Evolutionary conservation across 2,888 invertebrate species (phyloP), one percentile per base, ranked within the genome.

Genomic region (Ephialtes manifestator): DNA sequence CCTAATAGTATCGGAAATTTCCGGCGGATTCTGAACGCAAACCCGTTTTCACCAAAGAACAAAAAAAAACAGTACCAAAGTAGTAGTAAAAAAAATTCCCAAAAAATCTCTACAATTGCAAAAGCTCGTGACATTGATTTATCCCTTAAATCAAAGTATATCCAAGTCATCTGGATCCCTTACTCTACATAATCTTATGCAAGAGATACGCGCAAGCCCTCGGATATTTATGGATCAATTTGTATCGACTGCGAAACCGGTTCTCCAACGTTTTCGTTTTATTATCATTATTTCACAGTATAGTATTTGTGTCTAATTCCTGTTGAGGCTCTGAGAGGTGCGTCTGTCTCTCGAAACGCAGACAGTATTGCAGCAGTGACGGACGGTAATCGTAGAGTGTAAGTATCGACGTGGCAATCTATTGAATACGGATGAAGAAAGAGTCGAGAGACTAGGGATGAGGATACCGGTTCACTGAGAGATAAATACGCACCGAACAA

Each of bases 401-500:
- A 24, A 24, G 39, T 39, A 39, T 39, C 39, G 55, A 20, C 24
- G 55, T 3, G 55, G n/a, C 20, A 20, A 55, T 24, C 24, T 24
- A 55, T 55, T 11, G 55, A 11, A 55, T 55, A 11, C 11, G 20
- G 3, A 55, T 55, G 55, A 55, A 55, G 55, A 55, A 24, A 55
- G 55, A 55, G 20, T 10, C 55, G 55, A 5, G 2, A 55, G 24
- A 55, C 55, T 20, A 24, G 55, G 55, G 53, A 53, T 20, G 53
- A 53, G 20, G 20, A 20, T 53, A 53, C 53, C 53, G 53, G 53
- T 53, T 53, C 18, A 20, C 53, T 53, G 8, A 53, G 20, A 53
- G 53, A 18, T 10, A 53, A 53, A 24, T 55, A 65, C n/a, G 18
- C n/a, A 65, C 13, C 65, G 65, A 67, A 46, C 20, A 28, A 43